Evolutionary conservation across 2,113 vertebrate species (phyloP), one percentile per base, ranked within the genome.

Genomic region (Mohoua ochrocephala): DNA sequence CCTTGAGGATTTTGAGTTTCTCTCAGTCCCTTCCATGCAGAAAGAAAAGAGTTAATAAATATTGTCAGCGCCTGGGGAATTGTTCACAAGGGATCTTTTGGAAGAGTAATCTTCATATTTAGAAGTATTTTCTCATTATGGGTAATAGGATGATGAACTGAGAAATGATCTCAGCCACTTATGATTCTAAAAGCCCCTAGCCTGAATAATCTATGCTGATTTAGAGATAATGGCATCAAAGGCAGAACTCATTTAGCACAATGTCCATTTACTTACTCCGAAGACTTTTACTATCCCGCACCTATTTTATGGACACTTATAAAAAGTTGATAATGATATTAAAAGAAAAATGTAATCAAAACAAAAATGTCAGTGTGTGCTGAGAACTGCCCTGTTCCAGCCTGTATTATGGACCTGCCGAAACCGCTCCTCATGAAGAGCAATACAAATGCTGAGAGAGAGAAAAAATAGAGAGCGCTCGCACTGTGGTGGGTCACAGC

Each of bases 91-190:
- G 79, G 97, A 98, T 96, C 96, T 98, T 95, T 94, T 91, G 96
- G 88, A 97, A 97, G 94, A 97, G 91, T 95, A 97, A 97, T 97
- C 93, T 95, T 98, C 96, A 82, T 94, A 95, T 97, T 98, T 97
- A 96, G 96, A 97, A 97, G 94, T 98, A 97, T 97, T 98, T 98
- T 98, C 95, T 98, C 97, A 97, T 98, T 98, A 98, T 5, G 71
- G 95, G 84, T 98, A 98, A 98, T 98, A 94, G 96, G 93, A 97
- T 98, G 98, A 98, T 98, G 97, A 98, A 96, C 92, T 97, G 96
- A 98, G 97, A 97, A 98, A 98, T 96, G 95, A 97, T 98, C 94
- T 97, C 95, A 96, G 94, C 87, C 95, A 94, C 97, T 98, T 97
- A 96, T 5, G 82, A 97, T 95, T 95, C 97, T 98, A 91, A 98